A percentile compares a stretch with the other conserved stretches of the same genome.
phyloP scores from a whole-genome alignment of 2,888 invertebrate genomes.

The Mactromeris polynyma region DNA sequence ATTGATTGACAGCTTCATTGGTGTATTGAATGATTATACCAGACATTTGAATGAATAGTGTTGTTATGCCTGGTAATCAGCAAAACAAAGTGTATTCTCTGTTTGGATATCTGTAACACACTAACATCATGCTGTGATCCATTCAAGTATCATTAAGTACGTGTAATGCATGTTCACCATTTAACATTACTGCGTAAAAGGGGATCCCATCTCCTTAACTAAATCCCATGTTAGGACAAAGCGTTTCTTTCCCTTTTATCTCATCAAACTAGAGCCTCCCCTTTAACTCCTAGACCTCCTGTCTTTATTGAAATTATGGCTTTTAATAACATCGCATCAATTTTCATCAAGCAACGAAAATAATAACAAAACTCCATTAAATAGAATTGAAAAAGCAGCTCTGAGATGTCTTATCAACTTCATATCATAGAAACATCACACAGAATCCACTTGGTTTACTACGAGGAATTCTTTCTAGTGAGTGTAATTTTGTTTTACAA shows the following conservation, averaged over 20 bases:
- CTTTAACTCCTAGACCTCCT: neutral
- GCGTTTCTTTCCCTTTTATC: constrained; percentile 20
- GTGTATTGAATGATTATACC: too few relatives aligned
- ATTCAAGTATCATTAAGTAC: neutral
- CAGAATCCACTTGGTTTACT: constrained; percentile 31
- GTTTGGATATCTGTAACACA: neutral
- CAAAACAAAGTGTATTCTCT: too few relatives aligned
- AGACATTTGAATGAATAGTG: too few relatives aligned
- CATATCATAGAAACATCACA: constrained; percentile 33
- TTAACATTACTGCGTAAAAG: neutral
- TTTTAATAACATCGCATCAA: constrained; percentile 49
- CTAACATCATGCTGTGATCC: neutral
- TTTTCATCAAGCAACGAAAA: constrained; percentile 48
- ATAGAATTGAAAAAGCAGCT: constrained; percentile 52
- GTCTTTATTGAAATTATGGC: constrained; percentile 54
- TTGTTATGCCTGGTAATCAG: too few relatives aligned
- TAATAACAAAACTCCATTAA: constrained; percentile 59
- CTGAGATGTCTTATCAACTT: constrained; percentile 39
- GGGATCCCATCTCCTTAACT: neutral
- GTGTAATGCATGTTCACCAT: neutral
- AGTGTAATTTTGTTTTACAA: constrained; percentile 35
- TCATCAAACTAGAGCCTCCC: constrained; percentile 26
- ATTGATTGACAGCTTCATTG: too few relatives aligned
- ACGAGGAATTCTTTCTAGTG: constrained; percentile 27
- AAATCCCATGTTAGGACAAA: constrained; percentile 9